A percentile compares a stretch with the other conserved stretches of the same genome.
Evolutionary conservation across 1,140 invertebrate species (phyloP).

Genomic region (Samia ricini): DNA sequence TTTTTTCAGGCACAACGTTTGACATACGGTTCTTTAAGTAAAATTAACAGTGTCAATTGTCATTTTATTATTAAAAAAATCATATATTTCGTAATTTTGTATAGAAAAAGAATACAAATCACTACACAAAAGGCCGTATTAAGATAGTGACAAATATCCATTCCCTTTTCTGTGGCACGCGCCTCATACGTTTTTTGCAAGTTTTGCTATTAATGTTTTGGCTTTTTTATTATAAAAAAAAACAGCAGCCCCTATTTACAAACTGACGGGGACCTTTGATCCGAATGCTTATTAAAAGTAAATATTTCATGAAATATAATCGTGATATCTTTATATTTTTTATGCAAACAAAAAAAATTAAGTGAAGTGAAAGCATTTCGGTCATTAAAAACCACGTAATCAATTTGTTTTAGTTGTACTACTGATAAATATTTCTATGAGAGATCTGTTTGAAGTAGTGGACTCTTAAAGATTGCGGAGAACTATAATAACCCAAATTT

Average conservation of each 20-base stretch:
- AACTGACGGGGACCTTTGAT: slow-evolving; percentile 70
- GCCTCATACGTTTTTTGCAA: slow-evolving; percentile 39
- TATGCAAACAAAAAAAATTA: neutral
- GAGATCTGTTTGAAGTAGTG: too few species aligned
- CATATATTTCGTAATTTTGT: neutral
- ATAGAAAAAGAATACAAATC: neutral
- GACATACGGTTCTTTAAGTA: neutral
- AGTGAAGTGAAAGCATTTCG: neutral
- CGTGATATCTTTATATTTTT: slow-evolving; percentile 11
- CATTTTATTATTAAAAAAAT: neutral
- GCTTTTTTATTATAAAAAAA: slow-evolving; percentile 29
- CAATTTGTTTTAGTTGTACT: neutral
- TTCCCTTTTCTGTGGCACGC: slow-evolving; percentile 36
- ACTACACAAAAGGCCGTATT: neutral
- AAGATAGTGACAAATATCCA: slow-evolving; percentile 5
- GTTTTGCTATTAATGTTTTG: slow-evolving; percentile 28
- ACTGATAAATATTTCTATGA: neutral
- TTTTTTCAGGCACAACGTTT: too few species aligned
- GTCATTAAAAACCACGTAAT: neutral
- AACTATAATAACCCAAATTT: too few species aligned
- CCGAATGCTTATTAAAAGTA: slow-evolving; percentile 73
- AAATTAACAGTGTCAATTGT: slow-evolving; percentile 5
- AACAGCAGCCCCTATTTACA: slow-evolving; percentile 67
- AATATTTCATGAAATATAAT: slow-evolving; percentile 72
- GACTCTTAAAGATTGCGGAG: too few species aligned